Conservation (phyloP, 2,113 vertebrate genomes). For the Caranx ignobilis region DNA sequence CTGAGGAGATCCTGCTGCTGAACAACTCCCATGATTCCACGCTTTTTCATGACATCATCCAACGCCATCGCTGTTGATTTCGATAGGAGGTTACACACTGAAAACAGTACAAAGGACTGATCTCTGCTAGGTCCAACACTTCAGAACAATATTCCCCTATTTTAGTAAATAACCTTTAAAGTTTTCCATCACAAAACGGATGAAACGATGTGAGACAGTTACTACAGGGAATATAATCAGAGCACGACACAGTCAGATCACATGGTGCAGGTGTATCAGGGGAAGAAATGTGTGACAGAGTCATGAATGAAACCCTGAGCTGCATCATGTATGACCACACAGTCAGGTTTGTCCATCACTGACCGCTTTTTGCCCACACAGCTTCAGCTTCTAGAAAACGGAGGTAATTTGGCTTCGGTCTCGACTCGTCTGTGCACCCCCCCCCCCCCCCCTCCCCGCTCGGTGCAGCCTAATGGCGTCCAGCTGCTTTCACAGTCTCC, state of each 20-base stretch:
- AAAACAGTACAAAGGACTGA: too few relatives aligned
- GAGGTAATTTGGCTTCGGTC: constrained; percentile 8
- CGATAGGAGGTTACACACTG: too few relatives aligned
- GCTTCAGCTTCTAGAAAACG: background rate
- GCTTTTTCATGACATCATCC: too few relatives aligned
- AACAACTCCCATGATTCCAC: too few relatives aligned
- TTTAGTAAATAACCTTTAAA: too few relatives aligned
- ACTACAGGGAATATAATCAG: background rate
- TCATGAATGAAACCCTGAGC: background rate
- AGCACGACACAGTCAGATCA: background rate
- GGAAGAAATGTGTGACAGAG: background rate
- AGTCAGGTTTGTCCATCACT: too few relatives aligned
- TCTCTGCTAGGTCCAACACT: too few relatives aligned
- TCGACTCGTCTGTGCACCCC: constrained; percentile 4
- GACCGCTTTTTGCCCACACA: background rate
- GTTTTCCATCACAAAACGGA: background rate
- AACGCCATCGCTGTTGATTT: too few relatives aligned
- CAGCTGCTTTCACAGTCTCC: constrained; percentile 15
- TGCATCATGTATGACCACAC: background rate
- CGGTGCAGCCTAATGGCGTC: background rate
- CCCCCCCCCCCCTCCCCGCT: background rate
- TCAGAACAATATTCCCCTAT: too few relatives aligned
- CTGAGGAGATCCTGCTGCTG: too few relatives aligned
- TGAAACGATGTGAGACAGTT: background rate
- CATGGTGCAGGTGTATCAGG: background rate